Evolutionary conservation across 2,113 vertebrate species (phyloP).

Genomic region (Calyptomena viridis): DNA sequence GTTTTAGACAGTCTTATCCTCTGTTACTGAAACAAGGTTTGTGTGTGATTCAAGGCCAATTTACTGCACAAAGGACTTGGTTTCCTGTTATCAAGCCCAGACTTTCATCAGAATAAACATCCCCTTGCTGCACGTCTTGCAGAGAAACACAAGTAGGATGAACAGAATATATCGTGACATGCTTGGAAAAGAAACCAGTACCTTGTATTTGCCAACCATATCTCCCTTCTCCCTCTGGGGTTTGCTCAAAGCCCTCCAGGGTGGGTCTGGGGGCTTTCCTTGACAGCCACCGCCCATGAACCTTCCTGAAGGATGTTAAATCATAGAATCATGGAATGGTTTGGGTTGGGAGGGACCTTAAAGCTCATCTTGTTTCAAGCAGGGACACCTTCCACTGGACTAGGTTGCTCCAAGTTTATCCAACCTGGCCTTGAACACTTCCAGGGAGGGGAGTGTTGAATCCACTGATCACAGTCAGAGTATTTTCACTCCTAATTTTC

Average conservation of each 20-base stretch:
- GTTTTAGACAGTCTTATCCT: constrained; percentile 44
- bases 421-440: neutral
- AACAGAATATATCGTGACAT: neutral
- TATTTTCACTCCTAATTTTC: neutral
- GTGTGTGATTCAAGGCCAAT: constrained; percentile 48
- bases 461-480: neutral
- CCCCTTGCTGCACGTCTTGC: neutral
- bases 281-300: neutral
- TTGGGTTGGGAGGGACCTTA: neutral
- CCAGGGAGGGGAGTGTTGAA: neutral
- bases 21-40: constrained; percentile 55
- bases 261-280: neutral
- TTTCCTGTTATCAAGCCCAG: constrained; percentile 72
- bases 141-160: constrained; percentile 17
- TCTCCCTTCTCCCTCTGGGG: neutral
- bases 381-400: neutral
- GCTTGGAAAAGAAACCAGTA: constrained; percentile 11
- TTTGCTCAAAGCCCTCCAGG: neutral
- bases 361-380: neutral
- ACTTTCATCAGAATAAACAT: constrained; percentile 59
- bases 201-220: neutral
- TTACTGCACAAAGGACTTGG: constrained; percentile 26
- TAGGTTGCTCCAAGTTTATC: neutral
- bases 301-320: neutral
- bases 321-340: neutral